phyloP scores from a whole-genome alignment of 2,113 vertebrate genomes.

The Parus major region DNA sequence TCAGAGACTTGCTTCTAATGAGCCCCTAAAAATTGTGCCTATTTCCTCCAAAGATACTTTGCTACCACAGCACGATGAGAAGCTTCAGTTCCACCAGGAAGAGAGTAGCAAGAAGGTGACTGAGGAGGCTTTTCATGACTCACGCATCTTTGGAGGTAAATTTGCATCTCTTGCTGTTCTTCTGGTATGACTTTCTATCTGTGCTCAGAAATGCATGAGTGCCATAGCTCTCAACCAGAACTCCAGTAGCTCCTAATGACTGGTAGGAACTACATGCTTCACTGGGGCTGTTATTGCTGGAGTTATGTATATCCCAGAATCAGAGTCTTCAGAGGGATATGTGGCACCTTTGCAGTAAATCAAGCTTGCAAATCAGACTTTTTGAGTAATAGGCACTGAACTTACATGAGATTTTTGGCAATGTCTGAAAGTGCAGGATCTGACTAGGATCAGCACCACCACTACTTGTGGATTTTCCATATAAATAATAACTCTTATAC shows the following conservation, averaged over 20 bases:
- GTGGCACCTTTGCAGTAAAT: background rate
- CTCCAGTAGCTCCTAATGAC: background rate
- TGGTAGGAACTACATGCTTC: background rate
- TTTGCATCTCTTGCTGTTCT: background rate
- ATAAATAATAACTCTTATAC: background rate
- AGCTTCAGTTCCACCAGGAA: background rate
- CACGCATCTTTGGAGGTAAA: constrained; percentile 25
- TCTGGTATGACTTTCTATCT: background rate
- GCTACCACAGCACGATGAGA: background rate
- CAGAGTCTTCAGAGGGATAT: background rate
- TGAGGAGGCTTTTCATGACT: background rate
- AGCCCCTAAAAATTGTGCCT: background rate
- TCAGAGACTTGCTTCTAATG: background rate
- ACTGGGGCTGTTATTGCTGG: background rate
- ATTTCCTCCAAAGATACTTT: background rate
- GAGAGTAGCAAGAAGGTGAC: background rate
- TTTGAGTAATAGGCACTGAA: background rate
- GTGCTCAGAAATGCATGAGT: background rate
- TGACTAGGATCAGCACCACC: background rate
- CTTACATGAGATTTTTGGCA: background rate
- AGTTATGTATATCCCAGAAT: background rate
- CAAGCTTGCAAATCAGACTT: background rate
- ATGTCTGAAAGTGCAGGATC: background rate
- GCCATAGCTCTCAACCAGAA: background rate
- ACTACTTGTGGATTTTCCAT: background rate